Evolutionary conservation across 2,888 invertebrate species (phyloP), one percentile per base, ranked within the genome.

Genomic region (Belgica antarctica): DNA sequence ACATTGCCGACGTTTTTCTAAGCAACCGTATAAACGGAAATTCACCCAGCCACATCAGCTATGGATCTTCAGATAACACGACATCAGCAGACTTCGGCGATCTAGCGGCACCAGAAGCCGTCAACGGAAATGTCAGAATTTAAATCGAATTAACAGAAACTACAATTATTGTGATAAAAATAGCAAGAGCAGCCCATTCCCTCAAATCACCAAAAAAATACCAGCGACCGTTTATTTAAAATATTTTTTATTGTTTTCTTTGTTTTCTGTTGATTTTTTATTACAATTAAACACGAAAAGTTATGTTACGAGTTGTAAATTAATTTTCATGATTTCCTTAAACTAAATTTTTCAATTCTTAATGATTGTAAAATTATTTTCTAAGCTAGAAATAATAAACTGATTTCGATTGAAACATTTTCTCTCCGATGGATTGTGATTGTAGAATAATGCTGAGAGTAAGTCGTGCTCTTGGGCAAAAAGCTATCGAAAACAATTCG

Each of bases 1-100:
- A 85, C 28, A 82, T 80, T 71, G 77, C 80, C 1, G 79, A 79
- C 62, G 80, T 80, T 1, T 72, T 80, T 46, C 57, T 72, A 15
- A 72, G 72, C 0, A 76, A 76, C 71, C 75, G 76, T 52, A 28
- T 71, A 1, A 70, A 27, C 10, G 70, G 61, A 15, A 70, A 61
- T 34, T 61, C 61, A 19, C 70, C 70, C 25, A 22, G 25, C 17
- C 70, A 70, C 22, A 34, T 70, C 10, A 61, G 61, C 7, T 70
- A 70, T 12, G 70, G 70, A 24, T 70, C 70, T 2, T 61, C 61
- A 1, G 70, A 70, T 17, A 19, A 59, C 27, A 59, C 59, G 22
- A 59, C 41, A 5, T 41, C 41, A 15, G 4, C 15, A 4, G 41
- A n/a, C 41, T 41, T 41, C 10, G 15, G 15, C 10, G 41, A 41